Conservation (phyloP, 2,888 invertebrate species). For the Euphydryas editha region DNA sequence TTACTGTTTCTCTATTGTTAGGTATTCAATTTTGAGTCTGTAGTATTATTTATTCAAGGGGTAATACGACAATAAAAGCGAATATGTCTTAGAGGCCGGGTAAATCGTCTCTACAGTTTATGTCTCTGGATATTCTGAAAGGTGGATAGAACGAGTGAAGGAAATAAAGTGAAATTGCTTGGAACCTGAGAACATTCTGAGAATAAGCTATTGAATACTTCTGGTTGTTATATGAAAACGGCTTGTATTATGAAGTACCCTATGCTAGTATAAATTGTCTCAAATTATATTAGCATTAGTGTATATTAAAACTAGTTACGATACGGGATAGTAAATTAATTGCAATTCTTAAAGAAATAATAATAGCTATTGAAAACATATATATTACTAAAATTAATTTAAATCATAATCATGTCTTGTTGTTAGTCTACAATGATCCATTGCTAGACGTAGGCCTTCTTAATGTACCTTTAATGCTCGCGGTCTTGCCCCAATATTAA, state of each 20-base stretch:
- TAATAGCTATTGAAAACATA: too few species aligned
- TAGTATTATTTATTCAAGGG: slow-evolving; percentile 12
- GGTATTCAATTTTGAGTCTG: not conserved
- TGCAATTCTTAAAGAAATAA: too few species aligned
- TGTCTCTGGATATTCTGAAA: slow-evolving; percentile 8
- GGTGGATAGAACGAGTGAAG: slow-evolving; percentile 6
- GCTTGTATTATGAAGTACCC: not conserved
- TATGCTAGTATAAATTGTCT: too few species aligned
- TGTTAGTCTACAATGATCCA: too few species aligned
- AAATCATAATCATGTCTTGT: too few species aligned
- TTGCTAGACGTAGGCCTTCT: too few species aligned
- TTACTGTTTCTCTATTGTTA: not conserved
- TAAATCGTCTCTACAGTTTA: slow-evolving; percentile 18
- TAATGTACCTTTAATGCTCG: too few species aligned
- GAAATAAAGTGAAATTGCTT: slow-evolving; percentile 24
- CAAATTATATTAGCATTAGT: too few species aligned
- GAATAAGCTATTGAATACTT: slow-evolving; percentile 13
- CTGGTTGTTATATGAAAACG: not conserved
- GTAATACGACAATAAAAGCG: slow-evolving; percentile 18
- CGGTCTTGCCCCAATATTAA: too few species aligned
- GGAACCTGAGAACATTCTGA: slow-evolving; percentile 15
- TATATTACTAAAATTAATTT: too few species aligned
- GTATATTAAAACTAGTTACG: too few species aligned
- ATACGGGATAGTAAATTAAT: too few species aligned
- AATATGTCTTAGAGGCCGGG: slow-evolving; percentile 13